A percentile compares a stretch with the other conserved stretches of the same genome.
These are phyloP conservation scores for Cheilosia variabilis DNA, from an alignment of 2,888 invertebrate genomes.

Conservation along the genomic window DNA sequence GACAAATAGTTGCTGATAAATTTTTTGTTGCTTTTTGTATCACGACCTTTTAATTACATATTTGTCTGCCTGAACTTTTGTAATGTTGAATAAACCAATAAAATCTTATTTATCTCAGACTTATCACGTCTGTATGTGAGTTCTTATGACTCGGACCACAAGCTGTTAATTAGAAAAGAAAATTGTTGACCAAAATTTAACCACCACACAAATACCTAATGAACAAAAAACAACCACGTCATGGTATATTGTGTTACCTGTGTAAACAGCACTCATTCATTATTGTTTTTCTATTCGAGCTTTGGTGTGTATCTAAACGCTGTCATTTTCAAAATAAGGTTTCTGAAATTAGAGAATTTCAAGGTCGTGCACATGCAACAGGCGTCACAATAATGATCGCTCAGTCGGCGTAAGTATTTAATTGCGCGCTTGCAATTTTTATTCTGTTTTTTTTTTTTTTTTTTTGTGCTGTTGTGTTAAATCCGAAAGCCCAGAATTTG, in stretches of 20 bases:
- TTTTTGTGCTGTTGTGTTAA: neutral
- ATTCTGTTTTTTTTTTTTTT: too few species aligned
- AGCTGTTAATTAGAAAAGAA: neutral
- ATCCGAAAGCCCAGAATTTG: constrained; percentile 2
- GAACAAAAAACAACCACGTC: neutral
- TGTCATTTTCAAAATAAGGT: constrained; percentile 34
- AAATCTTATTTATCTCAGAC: neutral
- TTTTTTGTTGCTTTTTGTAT: neutral
- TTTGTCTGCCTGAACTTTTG: neutral
- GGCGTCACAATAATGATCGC: constrained; percentile 45
- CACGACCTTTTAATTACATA: neutral
- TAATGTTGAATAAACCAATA: neutral
- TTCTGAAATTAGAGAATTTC: constrained; percentile 55
- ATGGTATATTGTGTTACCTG: constrained; percentile 35
- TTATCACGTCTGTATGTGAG: neutral
- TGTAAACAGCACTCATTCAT: neutral
- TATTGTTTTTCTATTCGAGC: constrained; percentile 11
- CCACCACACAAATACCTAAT: constrained; percentile 19
- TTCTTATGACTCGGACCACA: neutral
- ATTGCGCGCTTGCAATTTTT: constrained; percentile 2
- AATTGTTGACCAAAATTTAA: neutral
- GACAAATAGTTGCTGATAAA: too few species aligned
- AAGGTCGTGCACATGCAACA: constrained; percentile 61
- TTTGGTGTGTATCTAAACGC: constrained; percentile 18
- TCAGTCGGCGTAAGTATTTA: neutral